A percentile compares a stretch with the other conserved stretches of the same genome.
These are phyloP conservation scores for Streptopelia turtur DNA, from an alignment of 2,797 vertebrate species.

Conservation along the genomic window DNA sequence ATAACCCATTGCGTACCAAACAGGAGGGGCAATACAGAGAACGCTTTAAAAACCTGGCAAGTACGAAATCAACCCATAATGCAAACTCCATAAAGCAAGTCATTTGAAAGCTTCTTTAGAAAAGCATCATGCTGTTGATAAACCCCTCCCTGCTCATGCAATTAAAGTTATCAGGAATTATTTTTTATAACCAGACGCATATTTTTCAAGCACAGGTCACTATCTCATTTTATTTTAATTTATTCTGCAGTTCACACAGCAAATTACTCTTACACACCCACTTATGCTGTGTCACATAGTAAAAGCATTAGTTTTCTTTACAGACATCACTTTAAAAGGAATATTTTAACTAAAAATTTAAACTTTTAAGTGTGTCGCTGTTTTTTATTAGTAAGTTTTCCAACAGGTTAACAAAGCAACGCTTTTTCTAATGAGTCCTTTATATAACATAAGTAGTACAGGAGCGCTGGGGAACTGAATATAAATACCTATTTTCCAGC, in stretches of 20 bases:
- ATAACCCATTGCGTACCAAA: neutral
- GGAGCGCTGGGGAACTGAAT: rapidly evolving
- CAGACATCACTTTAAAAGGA: neutral
- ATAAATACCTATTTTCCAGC: neutral
- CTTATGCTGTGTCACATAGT: neutral
- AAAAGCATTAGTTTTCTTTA: neutral
- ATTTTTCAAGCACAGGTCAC: neutral
- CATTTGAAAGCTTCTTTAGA: neutral
- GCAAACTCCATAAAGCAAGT: neutral
- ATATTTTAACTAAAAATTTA: neutral
- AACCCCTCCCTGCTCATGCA: rapidly evolving
- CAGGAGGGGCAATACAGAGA: rapidly evolving
- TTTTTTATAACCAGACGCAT: neutral
- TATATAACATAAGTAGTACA: rapidly evolving
- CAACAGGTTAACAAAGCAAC: neutral
- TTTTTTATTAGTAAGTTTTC: neutral
- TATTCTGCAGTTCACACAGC: neutral
- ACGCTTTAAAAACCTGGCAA: neutral
- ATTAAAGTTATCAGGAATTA: neutral
- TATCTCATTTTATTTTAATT: neutral
- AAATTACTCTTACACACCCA: neutral
- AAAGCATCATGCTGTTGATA: neutral
- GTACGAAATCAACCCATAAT: neutral
- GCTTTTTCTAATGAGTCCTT: neutral
- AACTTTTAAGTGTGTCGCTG: neutral